These are phyloP conservation scores for Phyto melanocephala DNA, from an alignment of 2,888 invertebrate species.

Conservation along the genomic window DNA sequence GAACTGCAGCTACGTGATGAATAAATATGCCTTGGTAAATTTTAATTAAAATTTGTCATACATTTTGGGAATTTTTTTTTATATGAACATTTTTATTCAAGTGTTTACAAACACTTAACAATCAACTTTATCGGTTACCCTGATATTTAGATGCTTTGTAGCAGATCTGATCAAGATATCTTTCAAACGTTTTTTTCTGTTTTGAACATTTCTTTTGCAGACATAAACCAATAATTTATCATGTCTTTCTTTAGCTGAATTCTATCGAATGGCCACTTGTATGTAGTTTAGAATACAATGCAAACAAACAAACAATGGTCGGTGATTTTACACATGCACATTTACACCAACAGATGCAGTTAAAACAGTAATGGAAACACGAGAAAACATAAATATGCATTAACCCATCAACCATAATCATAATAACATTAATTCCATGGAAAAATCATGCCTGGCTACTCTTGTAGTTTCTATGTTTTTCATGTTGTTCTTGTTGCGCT, in stretches of 20 bases:
- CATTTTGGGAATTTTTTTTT: no score
- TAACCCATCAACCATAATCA: constrained; percentile 57
- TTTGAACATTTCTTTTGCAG: constrained; percentile 22
- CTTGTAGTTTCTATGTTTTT: background rate
- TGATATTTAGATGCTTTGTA: background rate
- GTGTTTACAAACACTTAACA: no score
- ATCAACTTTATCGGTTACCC: no score
- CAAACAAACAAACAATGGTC: constrained; percentile 41
- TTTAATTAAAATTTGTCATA: no score
- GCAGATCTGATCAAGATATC: constrained; percentile 27
- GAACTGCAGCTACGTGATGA: no score
- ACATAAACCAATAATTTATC: constrained; percentile 39
- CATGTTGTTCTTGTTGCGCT: background rate
- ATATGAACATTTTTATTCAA: no score
- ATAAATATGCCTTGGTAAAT: no score
- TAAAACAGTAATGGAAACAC: constrained; percentile 40
- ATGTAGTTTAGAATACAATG: constrained; percentile 25
- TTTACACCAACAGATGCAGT: background rate
- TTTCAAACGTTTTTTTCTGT: background rate
- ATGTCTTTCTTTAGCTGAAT: constrained; percentile 21
- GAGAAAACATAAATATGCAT: constrained; percentile 57
- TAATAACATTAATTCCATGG: constrained; percentile 58
- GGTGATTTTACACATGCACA: constrained; percentile 43
- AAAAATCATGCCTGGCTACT: constrained; percentile 53
- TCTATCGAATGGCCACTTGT: constrained; percentile 36